Base-by-base conservation (phyloP, 2,888 invertebrate species). In the Scaptomyza tumidula region DNA sequence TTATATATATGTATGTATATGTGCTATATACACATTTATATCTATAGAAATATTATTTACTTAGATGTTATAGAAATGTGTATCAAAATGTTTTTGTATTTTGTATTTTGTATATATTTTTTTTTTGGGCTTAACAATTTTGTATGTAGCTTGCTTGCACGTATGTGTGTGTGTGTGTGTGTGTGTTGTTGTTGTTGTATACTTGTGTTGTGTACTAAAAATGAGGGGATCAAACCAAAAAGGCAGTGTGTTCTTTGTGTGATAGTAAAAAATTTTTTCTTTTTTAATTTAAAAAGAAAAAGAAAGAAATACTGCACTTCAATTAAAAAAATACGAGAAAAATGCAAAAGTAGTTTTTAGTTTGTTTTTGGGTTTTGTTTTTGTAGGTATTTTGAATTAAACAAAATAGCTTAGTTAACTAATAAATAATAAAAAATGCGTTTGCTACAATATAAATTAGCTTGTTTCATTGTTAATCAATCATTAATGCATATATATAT, bases 91-190 rank as follows among this genome's bases (percentile, higher is more conserved):
- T 52, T 52, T 58, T 56, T 37, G n/a, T n/a, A n/a, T n/a, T n/a
- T n/a, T n/a, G n/a, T n/a, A n/a, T n/a, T n/a, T n/a, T n/a, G n/a
- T n/a, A n/a, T n/a, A n/a, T n/a, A n/a, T n/a, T 9, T 61, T 45
- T 45, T 44, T 71, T 64, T 39, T 45, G 71, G 72, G 59, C 67
- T 72, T 43, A 56, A 72, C 53, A 67, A 61, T 68, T 73, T 72
- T 59, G 46, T 58, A 78, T 73, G 68, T 78, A 65, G 65, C 53
- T 75, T 70, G 82, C 70, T 78, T 86, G 76, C 70, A 58, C 68
- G 54, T 78, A 58, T 71, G 48, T 69, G 54, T 75, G 13, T 77
- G 64, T 78, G 45, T 67, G 19, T 63, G 35, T 63, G 55, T 63
- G 55, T 70, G 56, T 73, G 45, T 54, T 56, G 35, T 39, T 33